Percentiles rank a stretch among this genome's conserved stretches.
These are phyloP conservation scores for Podarcis raffonei DNA, from an alignment of 2,113 vertebrate genomes.

Conservation along the genomic window DNA sequence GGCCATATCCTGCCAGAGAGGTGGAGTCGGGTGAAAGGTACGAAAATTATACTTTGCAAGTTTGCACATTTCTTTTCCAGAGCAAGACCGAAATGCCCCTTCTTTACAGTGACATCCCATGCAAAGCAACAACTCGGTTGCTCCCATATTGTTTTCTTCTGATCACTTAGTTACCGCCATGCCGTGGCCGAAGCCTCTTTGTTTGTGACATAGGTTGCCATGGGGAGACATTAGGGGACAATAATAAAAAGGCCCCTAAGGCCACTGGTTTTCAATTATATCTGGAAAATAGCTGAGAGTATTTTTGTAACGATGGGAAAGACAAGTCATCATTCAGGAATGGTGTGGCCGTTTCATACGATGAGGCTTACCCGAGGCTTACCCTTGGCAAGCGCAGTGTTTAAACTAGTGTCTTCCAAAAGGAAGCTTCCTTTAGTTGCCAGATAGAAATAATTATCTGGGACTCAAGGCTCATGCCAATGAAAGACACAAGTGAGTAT, in stretches of 20 bases:
- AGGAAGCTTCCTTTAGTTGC: constrained; percentile 35
- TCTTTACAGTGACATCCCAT: background rate
- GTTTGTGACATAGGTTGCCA: constrained; percentile 48
- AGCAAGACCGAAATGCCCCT: background rate
- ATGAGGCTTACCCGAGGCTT: constrained; percentile 48
- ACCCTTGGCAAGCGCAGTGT: constrained; percentile 39
- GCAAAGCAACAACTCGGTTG: constrained; percentile 10
- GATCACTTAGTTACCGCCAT: constrained; percentile 19
- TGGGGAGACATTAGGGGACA: constrained; percentile 43
- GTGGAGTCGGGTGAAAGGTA: background rate
- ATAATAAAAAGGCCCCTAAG: constrained; percentile 55
- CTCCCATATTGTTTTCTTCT: constrained; percentile 29
- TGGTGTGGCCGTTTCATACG: constrained; percentile 34
- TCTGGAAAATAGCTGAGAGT: constrained; percentile 52
- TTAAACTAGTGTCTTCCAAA: constrained; percentile 53
- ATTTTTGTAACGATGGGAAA: constrained; percentile 62
- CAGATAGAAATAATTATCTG: constrained; percentile 43
- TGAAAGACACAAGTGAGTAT: constrained; percentile 24
- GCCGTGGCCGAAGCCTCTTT: background rate
- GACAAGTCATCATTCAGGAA: background rate
- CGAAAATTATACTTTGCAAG: background rate
- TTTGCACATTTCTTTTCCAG: background rate
- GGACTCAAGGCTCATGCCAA: constrained; percentile 22
- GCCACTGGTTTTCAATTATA: constrained; percentile 49
- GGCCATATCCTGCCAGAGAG: background rate